phyloP scores from a whole-genome alignment of 2,888 invertebrate genomes.

The Mystacides longicornis region DNA sequence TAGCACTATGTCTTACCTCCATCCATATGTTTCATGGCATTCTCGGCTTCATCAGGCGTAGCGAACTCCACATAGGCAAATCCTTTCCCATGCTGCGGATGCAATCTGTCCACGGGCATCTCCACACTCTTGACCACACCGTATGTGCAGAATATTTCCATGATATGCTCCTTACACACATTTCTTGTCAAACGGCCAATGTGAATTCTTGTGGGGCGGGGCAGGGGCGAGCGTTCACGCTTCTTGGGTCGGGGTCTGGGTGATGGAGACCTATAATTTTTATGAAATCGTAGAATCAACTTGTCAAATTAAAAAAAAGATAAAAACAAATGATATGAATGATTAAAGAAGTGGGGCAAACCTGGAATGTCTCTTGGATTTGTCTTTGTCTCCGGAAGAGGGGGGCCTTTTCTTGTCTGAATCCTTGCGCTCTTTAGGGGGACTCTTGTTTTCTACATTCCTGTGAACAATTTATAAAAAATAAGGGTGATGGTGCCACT shows the following conservation, averaged over 20 bases:
- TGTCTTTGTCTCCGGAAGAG: slow-evolving; percentile 40
- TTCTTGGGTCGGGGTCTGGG: slow-evolving; percentile 50
- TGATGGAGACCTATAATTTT: slow-evolving; percentile 49
- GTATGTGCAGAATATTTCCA: slow-evolving; percentile 86
- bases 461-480: slow-evolving; percentile 29
- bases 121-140: slow-evolving; percentile 84
- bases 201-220: slow-evolving; percentile 88
- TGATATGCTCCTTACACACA: slow-evolving; percentile 82
- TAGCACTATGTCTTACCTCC: too few species aligned
- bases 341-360: too few species aligned
- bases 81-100: slow-evolving; percentile 83
- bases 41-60: slow-evolving; percentile 91
- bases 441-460: slow-evolving; percentile 44
- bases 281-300: neutral
- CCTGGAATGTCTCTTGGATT: slow-evolving; percentile 33
- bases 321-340: too few species aligned
- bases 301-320: neutral
- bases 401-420: slow-evolving; percentile 43
- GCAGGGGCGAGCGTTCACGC: slow-evolving; percentile 81
- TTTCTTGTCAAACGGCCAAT: slow-evolving; percentile 89
- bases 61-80: slow-evolving; percentile 94
- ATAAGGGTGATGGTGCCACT: neutral
- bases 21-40: slow-evolving; percentile 99
- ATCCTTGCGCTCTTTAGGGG: slow-evolving; percentile 43
- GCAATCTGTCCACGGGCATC: slow-evolving; percentile 80